Conservation (phyloP, 2,797 vertebrate genomes). For the Hoplostethus atlanticus region DNA sequence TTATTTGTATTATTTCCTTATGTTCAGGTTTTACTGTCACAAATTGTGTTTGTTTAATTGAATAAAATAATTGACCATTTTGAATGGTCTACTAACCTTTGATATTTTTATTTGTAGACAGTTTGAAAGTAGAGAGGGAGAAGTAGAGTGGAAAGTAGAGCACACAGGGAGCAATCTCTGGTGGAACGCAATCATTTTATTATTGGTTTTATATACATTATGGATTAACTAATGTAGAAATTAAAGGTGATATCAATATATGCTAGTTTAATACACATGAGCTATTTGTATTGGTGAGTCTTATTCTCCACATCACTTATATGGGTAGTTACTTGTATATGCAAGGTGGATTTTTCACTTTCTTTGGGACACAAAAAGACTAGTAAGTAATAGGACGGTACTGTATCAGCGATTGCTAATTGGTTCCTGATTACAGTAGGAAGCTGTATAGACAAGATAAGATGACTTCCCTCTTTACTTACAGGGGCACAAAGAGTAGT, state of each 20-base stretch:
- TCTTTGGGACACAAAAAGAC: neutral
- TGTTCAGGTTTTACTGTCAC: neutral
- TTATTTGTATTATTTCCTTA: neutral
- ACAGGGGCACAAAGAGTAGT: slow-evolving; percentile 34
- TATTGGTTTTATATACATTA: neutral
- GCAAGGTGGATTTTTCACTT: no score
- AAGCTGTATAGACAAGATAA: neutral
- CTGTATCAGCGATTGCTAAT: slow-evolving; percentile 2
- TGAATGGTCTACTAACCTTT: neutral
- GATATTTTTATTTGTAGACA: slow-evolving; percentile 10
- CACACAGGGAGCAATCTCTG: neutral
- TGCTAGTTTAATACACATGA: neutral
- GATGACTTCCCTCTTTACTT: slow-evolving; percentile 29
- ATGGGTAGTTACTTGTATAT: no score
- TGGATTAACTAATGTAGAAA: neutral
- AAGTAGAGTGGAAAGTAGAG: no score
- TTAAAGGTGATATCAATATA: neutral
- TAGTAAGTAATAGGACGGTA: slow-evolving; percentile 12
- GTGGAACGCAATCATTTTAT: neutral
- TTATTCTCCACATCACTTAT: no score
- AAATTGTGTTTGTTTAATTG: no score
- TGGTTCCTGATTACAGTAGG: slow-evolving; percentile 37
- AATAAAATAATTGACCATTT: no score
- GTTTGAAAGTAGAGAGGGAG: neutral
- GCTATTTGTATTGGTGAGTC: neutral